A percentile compares a stretch with the other conserved stretches of the same genome.
Evolutionary conservation across 2,113 vertebrate species (phyloP).

Genomic region (Oxyruncus cristatus): DNA sequence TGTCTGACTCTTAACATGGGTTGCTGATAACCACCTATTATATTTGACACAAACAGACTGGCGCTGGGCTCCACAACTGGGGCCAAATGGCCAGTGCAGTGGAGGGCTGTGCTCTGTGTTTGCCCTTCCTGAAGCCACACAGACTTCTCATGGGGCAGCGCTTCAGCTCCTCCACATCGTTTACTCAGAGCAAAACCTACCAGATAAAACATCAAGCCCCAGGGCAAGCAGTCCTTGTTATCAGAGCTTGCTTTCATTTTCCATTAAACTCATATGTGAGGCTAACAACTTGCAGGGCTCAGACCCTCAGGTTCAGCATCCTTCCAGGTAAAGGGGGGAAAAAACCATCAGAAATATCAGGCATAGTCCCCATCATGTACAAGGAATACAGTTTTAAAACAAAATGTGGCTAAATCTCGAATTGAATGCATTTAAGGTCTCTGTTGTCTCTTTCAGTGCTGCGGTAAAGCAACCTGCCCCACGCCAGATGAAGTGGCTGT

Average conservation of each 20-base stretch:
- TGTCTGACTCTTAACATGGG: not conserved
- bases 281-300: not conserved
- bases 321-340: not conserved
- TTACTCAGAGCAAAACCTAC: not conserved
- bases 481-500: accelerated
- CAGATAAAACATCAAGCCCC: not conserved
- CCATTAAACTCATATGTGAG: not conserved
- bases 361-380: not conserved
- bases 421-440: not conserved
- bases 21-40: not conserved
- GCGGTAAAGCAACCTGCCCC: not conserved
- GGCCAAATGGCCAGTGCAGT: not conserved
- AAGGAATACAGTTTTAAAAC: not conserved
- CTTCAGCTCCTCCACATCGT: not conserved
- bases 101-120: not conserved
- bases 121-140: accelerated
- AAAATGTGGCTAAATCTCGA: not conserved
- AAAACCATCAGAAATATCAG: not conserved
- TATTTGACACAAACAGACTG: not conserved
- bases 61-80: accelerated
- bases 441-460: not conserved
- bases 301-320: not conserved
- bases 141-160: not conserved
- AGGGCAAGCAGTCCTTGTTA: not conserved
- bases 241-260: not conserved